Evolutionary conservation across 1,140 invertebrate species (phyloP).

Genomic region (Hycleus cichorii): DNA sequence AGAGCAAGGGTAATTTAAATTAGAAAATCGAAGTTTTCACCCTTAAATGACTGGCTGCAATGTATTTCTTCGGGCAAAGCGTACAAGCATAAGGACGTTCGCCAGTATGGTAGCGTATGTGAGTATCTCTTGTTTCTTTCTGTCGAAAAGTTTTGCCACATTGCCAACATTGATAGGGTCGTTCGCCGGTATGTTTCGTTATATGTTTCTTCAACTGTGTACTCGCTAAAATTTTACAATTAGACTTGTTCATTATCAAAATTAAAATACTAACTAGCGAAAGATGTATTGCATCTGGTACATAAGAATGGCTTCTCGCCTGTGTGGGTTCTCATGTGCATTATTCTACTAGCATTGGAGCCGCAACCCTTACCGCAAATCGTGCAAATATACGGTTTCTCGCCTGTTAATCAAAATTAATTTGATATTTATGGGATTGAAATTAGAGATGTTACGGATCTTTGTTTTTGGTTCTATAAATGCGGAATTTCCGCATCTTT

Average conservation of each 20-base stretch:
- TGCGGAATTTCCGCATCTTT: too few species aligned
- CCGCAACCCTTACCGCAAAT: conserved; percentile 29
- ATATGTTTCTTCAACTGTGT: conserved; percentile 35
- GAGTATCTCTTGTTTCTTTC: conserved; percentile 47
- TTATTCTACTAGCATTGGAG: conserved; percentile 48
- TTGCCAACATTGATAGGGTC: conserved; percentile 38
- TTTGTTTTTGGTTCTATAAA: too few species aligned
- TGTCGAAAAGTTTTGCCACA: conserved; percentile 36
- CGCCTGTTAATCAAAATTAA: too few species aligned
- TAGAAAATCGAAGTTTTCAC: conserved; percentile 7
- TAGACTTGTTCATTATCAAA: neutral
- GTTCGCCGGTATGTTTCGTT: conserved; percentile 34
- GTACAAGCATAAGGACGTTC: conserved; percentile 54
- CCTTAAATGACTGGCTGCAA: conserved; percentile 34
- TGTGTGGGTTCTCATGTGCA: conserved; percentile 29
- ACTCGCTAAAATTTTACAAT: conserved; percentile 27
- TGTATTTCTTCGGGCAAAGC: conserved; percentile 48
- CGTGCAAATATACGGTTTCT: conserved; percentile 36
- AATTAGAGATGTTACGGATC: too few species aligned
- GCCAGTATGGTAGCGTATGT: conserved; percentile 61
- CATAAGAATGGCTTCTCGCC: conserved; percentile 41
- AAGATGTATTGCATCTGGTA: conserved; percentile 31
- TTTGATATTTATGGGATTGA: too few species aligned
- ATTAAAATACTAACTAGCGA: conserved; percentile 9
- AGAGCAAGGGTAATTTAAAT: too few species aligned